Base-by-base conservation (phyloP, 2,113 vertebrate genomes). In the Gracilinanus agilis region DNA sequence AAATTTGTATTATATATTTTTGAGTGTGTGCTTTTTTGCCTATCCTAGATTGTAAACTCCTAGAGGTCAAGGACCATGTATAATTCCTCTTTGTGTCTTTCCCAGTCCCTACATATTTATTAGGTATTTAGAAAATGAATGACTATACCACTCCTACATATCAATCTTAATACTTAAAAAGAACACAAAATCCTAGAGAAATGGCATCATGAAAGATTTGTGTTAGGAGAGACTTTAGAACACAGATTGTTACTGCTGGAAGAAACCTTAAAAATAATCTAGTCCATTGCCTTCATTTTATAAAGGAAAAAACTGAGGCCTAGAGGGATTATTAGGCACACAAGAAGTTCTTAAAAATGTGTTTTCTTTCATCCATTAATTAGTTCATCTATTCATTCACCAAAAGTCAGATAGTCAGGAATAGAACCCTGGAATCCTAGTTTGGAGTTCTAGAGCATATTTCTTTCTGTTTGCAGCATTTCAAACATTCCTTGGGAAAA, bases 401-500 rank as follows among this genome's bases (percentile, higher is more conserved):
- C 4, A 2, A 25, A 9, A 29, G 12, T 10, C 3, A 7, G 0
- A 24, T 7, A 34, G 21, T 24, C 0, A 0, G 75, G n/a, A 21
- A 55, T 90, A 11, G 90, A 96, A 90, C 21, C n/a, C 55, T 13
- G 40, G 88, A 19, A 40, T 83, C 67, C 25, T 34, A 89, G 44
- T 89, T 27, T n/a, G 44, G 40, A 44, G 7, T 89, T 49, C 8
- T 44, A 58, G 2, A 3, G 54, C 0, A 0, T 2, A 27, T 75
- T 1, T 24, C 25, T 89, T 58, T 90, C 55, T 92, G 0, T 93
- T 93, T 67, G 24, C 93, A 99, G 99, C 99, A 19, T 99, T 99
- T 96, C 99, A 98, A 98, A 99, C 96, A 8, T 99, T 99, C 96
- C 98, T 99, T 97, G 99, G 99, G 58, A 99, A 99, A 96, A 96